Base-by-base conservation (phyloP, 2,797 vertebrate species). In the Crenichthys baileyi region DNA sequence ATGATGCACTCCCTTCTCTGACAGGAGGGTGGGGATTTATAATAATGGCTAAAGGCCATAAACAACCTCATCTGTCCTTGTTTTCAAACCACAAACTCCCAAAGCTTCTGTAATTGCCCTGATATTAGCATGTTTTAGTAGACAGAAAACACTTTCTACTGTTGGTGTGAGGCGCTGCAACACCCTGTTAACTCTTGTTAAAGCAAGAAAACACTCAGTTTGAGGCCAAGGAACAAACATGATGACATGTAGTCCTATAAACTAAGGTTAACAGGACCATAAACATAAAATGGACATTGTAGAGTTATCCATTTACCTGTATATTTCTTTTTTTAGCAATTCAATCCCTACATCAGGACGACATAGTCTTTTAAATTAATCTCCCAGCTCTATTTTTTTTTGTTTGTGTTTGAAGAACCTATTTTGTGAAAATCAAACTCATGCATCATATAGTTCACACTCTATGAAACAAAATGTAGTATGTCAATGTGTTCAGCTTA, bases 61-160 rank as follows among this genome's bases (percentile, higher is more conserved):
- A 55, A 70, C 39, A 74, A 60, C 81, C 83, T 82, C 46, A 3
- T 58, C 70, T 44, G 75, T 48, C 72, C 55, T 72, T 5, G 11
- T 72, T 76, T 80, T 60, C n/a, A 70, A 74, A 18, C 44, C 53
- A 67, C 65, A 63, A 31, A 44, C 26, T 76, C 70, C 68, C 65
- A 55, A 26, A 78, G 48, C n/a, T 5, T 31, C 29, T 22, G 2
- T 4, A 77, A 8, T 4, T 4, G 29, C 9, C 31, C 44, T 31
- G 63, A 67, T 41, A 11, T 11, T 7, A 22, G 31, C 16, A 7
- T 8, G 29, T 26, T 20, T 29, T 16, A 36, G 29, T 16, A 31
- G 61, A 39, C 18, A 11, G 18, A 39, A 2, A 36, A 65, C 4
- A 5, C 36, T 8, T 56, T 41, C 51, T 56, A 36, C 24, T 2